These are phyloP conservation scores for Lepidochitona cinerea DNA, from an alignment of 2,888 invertebrate genomes.

Conservation along the genomic window DNA sequence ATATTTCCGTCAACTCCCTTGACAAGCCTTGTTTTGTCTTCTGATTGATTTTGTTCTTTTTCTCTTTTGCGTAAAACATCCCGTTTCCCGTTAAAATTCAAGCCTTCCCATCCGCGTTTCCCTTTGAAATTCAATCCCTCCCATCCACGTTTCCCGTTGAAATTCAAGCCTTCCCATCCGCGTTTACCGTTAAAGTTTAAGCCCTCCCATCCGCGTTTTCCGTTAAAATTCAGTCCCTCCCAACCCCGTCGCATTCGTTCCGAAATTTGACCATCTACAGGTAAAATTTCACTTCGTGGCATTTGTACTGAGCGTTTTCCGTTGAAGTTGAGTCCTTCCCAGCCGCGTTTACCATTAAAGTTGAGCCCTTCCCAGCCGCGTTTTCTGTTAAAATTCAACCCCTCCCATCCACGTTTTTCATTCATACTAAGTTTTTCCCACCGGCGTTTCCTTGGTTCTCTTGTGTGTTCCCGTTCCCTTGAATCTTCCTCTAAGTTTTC, in stretches of 20 bases:
- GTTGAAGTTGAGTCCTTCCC: background rate
- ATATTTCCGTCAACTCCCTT: no score
- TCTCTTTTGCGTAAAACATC: background rate
- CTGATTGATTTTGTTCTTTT: no score
- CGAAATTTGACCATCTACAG: no score
- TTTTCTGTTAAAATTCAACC: background rate
- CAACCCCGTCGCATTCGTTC: background rate
- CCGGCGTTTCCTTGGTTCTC: background rate
- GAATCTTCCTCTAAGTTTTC: no score
- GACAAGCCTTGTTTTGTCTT: no score
- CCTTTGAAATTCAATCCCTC: background rate
- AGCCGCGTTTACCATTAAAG: background rate
- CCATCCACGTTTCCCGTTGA: background rate
- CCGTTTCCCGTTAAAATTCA: background rate
- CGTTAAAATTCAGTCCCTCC: background rate
- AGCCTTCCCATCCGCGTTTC: constrained; percentile 5
- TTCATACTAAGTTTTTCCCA: background rate
- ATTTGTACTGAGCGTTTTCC: background rate
- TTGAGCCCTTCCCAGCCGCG: background rate
- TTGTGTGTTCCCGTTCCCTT: no score
- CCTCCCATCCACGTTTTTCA: background rate
- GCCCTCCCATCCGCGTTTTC: background rate
- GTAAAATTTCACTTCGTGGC: background rate
- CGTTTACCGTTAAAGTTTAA: background rate
- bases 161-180: background rate